Evolutionary conservation across 2,797 vertebrate species (phyloP).

Genomic region (Sebastes goodei): DNA sequence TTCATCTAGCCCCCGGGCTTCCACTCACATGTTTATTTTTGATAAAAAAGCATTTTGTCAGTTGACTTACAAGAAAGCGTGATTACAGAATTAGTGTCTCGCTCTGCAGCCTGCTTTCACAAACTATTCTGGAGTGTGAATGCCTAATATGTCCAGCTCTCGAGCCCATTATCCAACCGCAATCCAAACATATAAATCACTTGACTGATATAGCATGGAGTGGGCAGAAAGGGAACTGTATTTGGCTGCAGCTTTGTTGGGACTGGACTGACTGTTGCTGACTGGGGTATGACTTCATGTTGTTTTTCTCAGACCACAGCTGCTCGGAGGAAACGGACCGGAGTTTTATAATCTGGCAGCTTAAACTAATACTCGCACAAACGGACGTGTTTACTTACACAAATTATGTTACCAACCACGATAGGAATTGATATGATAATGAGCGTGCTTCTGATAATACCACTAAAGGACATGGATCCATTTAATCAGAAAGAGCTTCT

Average conservation of each 20-base stretch:
- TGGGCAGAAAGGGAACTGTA: conserved; percentile 57
- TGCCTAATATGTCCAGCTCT: conserved; percentile 65
- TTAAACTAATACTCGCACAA: conserved; percentile 51
- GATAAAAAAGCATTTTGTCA: conserved; percentile 48
- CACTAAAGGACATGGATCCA: conserved; percentile 52
- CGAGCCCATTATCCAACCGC: conserved; percentile 53
- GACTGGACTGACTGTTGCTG: conserved; percentile 83
- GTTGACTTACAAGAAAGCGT: conserved; percentile 16
- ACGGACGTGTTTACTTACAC: conserved; percentile 66
- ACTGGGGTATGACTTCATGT: conserved; percentile 89
- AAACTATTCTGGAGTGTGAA: conserved; percentile 56
- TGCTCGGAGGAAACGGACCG: conserved; percentile 83
- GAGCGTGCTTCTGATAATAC: conserved; percentile 53
- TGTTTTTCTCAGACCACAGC: conserved; percentile 85
- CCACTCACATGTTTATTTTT: conserved; percentile 50
- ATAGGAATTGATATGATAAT: conserved; percentile 72
- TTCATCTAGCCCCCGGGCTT: conserved; percentile 39
- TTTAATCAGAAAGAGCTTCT: conserved; percentile 61
- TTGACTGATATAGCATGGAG: conserved; percentile 70
- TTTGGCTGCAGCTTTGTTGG: conserved; percentile 82
- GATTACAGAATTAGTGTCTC: conserved; percentile 31
- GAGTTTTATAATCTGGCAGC: conserved; percentile 54
- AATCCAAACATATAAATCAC: conserved; percentile 69
- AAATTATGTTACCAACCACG: conserved; percentile 58
- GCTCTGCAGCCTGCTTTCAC: not conserved